phyloP scores from a whole-genome alignment of 2,888 invertebrate species.

The Andrena bicolor region DNA sequence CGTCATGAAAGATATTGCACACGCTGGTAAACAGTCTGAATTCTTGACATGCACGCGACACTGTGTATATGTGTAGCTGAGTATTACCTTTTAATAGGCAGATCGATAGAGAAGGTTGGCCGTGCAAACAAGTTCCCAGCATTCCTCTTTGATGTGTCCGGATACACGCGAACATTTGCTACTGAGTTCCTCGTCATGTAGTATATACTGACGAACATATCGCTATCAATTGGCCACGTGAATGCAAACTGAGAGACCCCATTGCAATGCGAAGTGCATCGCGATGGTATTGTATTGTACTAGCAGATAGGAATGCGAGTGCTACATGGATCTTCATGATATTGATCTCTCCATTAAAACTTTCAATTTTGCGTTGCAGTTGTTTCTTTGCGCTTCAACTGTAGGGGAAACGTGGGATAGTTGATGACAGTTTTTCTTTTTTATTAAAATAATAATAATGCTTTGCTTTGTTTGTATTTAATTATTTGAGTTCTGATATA shows the following conservation, averaged over 20 bases:
- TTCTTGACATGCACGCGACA: constrained; percentile 10
- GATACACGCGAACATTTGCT: constrained; percentile 46
- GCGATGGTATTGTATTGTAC: constrained; percentile 31
- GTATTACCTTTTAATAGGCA: constrained; percentile 6
- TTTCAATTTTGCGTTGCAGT: not conserved
- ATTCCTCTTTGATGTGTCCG: constrained; percentile 37
- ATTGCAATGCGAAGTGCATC: constrained; percentile 35
- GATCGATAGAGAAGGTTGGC: constrained; percentile 23
- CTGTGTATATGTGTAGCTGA: not conserved
- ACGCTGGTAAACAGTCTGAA: not conserved
- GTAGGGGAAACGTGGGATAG: no score
- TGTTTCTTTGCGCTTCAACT: not conserved
- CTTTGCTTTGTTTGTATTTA: no score
- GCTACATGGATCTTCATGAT: not conserved
- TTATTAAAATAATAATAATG: no score
- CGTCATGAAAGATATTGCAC: not conserved
- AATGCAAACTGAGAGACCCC: constrained; percentile 35
- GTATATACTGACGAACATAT: constrained; percentile 31
- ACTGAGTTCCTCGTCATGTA: constrained; percentile 33
- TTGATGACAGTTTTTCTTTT: no score
- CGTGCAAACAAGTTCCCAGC: constrained; percentile 41
- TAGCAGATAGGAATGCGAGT: constrained; percentile 6
- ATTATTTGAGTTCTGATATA: no score
- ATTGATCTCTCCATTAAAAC: constrained; percentile 20
- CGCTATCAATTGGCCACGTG: constrained; percentile 34